These are phyloP conservation scores for Nematostella vectensis DNA, from an alignment of 92 coral and sea anemone genomes.

Conservation along the genomic window DNA sequence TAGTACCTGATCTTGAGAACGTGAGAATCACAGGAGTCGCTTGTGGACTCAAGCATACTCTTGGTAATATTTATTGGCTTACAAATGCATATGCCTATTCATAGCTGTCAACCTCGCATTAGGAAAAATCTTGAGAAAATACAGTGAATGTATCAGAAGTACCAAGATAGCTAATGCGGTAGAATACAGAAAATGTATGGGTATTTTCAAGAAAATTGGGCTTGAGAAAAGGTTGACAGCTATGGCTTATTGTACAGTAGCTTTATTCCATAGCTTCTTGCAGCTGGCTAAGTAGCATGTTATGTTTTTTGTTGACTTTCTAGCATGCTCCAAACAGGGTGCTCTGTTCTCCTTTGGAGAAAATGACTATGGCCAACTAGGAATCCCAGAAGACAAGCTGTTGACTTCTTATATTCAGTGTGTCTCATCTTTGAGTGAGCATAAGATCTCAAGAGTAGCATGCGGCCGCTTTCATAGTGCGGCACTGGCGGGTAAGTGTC, in stretches of 20 bases:
- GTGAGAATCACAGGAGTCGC: slow-evolving; percentile 65
- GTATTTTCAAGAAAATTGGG: too few relatives aligned
- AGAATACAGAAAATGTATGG: too few relatives aligned
- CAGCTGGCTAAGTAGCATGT: too few relatives aligned
- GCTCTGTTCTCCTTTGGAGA: slow-evolving; percentile 83
- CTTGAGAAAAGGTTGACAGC: too few relatives aligned
- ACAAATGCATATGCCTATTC: too few relatives aligned
- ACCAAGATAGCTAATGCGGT: too few relatives aligned
- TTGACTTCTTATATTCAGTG: neutral
- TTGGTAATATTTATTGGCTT: too few relatives aligned
- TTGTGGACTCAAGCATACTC: slow-evolving; percentile 79
- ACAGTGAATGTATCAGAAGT: too few relatives aligned
- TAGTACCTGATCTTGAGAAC: slow-evolving; percentile 57
- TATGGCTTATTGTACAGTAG: too few relatives aligned
- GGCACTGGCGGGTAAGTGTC: slow-evolving; percentile 72
- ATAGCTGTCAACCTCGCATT: too few relatives aligned
- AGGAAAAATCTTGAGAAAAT: too few relatives aligned
- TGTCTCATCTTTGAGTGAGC: slow-evolving; percentile 41
- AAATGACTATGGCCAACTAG: slow-evolving; percentile 80
- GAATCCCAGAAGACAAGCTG: slow-evolving; percentile 50
- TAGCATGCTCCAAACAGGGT: slow-evolving; percentile 79
- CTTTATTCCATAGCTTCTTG: too few relatives aligned
- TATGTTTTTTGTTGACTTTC: neutral
- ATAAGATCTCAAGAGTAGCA: slow-evolving; percentile 47
- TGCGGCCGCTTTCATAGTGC: slow-evolving; percentile 91